phyloP scores from a whole-genome alignment of 2,797 vertebrate species.

The Anableps anableps region DNA sequence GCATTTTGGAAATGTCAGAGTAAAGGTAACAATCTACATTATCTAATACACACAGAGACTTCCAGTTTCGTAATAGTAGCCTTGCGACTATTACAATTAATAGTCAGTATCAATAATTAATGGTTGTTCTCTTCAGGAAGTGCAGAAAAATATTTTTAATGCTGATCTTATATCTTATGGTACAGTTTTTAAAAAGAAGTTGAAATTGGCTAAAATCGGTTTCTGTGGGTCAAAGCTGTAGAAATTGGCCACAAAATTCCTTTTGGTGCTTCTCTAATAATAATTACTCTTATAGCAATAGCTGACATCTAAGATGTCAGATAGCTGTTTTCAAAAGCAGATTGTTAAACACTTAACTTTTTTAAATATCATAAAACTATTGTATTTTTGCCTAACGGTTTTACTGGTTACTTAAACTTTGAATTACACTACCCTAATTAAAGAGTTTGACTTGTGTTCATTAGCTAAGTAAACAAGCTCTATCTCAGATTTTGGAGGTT shows the following conservation, averaged over 20 bases:
- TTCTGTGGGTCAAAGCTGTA: too few relatives aligned
- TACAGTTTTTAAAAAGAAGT: too few relatives aligned
- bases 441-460: not conserved
- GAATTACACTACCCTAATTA: too few relatives aligned
- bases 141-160: too few relatives aligned
- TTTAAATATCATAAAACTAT: not conserved
- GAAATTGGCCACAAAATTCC: not conserved
- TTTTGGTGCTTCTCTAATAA: not conserved
- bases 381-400: not conserved
- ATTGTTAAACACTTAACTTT: too few relatives aligned
- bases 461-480: not conserved
- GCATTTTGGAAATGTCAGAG: too few relatives aligned
- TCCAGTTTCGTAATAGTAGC: too few relatives aligned
- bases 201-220: not conserved
- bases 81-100: too few relatives aligned
- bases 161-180: too few relatives aligned
- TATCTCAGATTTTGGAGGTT: not conserved
- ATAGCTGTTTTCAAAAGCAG: not conserved
- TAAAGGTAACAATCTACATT: too few relatives aligned
- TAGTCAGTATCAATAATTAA: too few relatives aligned
- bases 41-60: too few relatives aligned
- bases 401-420: not conserved
- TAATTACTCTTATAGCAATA: not conserved
- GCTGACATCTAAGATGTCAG: not conserved
- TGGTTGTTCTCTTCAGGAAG: not conserved